phyloP scores from a whole-genome alignment of 2,113 vertebrate genomes.

The Rhinopithecus roxellana region DNA sequence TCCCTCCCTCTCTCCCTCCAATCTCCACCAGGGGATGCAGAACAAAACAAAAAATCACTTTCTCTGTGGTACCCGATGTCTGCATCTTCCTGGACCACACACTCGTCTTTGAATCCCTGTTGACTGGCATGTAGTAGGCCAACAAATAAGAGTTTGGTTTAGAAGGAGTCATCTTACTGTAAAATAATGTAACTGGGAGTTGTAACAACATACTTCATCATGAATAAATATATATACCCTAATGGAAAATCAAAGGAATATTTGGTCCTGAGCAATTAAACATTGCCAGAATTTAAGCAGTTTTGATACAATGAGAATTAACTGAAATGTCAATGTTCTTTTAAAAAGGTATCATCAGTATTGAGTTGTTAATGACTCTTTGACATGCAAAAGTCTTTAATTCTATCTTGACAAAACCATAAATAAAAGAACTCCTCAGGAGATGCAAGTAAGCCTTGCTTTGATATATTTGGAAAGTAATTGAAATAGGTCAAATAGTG shows the following conservation, averaged over 20 bases:
- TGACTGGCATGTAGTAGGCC: neutral
- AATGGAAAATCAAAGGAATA: neutral
- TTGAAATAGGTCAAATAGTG: neutral
- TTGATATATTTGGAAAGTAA: conserved; percentile 27
- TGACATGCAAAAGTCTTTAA: neutral
- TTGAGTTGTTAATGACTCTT: neutral
- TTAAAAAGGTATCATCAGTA: neutral
- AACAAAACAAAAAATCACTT: neutral
- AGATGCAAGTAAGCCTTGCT: neutral
- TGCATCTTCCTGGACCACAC: neutral
- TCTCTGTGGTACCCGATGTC: neutral
- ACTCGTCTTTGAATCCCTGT: neutral
- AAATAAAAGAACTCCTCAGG: conserved; percentile 7
- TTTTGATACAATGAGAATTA: conserved; percentile 10
- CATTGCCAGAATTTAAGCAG: conserved; percentile 7
- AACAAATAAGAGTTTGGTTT: conserved; percentile 21
- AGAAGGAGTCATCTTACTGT: neutral
- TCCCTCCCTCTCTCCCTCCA: neutral
- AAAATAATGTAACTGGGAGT: neutral
- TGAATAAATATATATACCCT: neutral
- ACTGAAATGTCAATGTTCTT: neutral
- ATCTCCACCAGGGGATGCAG: neutral
- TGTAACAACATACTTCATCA: neutral
- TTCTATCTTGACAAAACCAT: conserved; percentile 39
- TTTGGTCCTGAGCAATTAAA: neutral